phyloP scores from a whole-genome alignment of 2,888 invertebrate species.

The Drosophila dives region DNA sequence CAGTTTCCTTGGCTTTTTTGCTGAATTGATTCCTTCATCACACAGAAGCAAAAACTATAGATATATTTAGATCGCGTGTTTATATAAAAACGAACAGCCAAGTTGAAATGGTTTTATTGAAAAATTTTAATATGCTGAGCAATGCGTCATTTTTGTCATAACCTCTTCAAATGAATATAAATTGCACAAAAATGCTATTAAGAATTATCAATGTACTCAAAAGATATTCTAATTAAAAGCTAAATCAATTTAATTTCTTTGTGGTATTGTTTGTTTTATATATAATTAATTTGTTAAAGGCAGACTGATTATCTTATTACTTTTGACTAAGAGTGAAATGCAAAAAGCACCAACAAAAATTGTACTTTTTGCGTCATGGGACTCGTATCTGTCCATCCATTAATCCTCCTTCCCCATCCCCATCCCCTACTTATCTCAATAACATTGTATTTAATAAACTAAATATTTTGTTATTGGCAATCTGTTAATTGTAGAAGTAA shows the following conservation, averaged over 20 bases:
- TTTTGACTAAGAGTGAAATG: background rate
- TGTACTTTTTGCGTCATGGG: background rate
- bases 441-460: background rate
- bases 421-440: background rate
- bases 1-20: too few relatives aligned
- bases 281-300: background rate
- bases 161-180: background rate
- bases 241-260: background rate
- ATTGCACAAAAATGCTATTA: background rate
- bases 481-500: background rate
- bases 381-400: background rate
- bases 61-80: background rate
- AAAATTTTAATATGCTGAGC: background rate
- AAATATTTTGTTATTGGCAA: background rate
- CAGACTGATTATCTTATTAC: background rate
- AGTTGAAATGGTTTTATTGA: background rate
- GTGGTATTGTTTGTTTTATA: background rate
- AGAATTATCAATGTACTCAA: background rate
- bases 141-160: background rate
- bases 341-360: background rate
- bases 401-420: background rate
- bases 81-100: background rate
- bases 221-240: background rate
- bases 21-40: background rate
- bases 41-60: background rate